Evolutionary conservation across 2,888 invertebrate species (phyloP).

Genomic region (Eretmocerus hayati): DNA sequence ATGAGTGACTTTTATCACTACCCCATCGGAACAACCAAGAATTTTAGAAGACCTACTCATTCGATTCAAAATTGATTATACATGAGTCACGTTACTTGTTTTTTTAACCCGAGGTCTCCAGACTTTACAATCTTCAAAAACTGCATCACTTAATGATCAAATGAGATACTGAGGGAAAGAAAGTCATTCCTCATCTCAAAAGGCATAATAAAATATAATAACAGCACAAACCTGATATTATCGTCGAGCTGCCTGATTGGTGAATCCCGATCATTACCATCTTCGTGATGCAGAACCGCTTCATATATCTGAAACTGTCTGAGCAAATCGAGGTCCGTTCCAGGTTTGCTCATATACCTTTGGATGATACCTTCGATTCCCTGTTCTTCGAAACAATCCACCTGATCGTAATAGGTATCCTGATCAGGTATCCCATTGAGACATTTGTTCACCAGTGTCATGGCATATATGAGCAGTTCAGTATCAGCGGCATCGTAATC

Average conservation of each 20-base stretch:
- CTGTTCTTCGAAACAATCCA: slow-evolving; percentile 91
- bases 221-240: slow-evolving; percentile 49
- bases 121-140: too few relatives aligned
- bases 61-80: too few relatives aligned
- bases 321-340: slow-evolving; percentile 85
- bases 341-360: slow-evolving; percentile 84
- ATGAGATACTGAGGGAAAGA: too few relatives aligned
- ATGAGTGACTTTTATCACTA: too few relatives aligned
- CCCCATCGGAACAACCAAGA: too few relatives aligned
- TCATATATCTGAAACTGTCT: slow-evolving; percentile 94
- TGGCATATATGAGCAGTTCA: slow-evolving; percentile 91
- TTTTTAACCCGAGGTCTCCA: too few relatives aligned
- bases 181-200: too few relatives aligned
- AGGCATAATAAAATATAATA: too few relatives aligned
- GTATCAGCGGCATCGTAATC: slow-evolving; percentile 95
- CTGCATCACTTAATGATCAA: too few relatives aligned
- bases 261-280: slow-evolving; percentile 65
- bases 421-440: slow-evolving; percentile 89
- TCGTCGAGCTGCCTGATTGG: slow-evolving; percentile 56
- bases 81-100: too few relatives aligned
- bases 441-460: slow-evolving; percentile 92
- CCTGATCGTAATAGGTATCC: slow-evolving; percentile 95
- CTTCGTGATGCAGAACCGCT: slow-evolving; percentile 82
- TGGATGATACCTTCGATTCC: slow-evolving; percentile 83
- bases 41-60: too few relatives aligned